phyloP scores from a whole-genome alignment of 2,888 invertebrate species.

The Horisme vitalbata region DNA sequence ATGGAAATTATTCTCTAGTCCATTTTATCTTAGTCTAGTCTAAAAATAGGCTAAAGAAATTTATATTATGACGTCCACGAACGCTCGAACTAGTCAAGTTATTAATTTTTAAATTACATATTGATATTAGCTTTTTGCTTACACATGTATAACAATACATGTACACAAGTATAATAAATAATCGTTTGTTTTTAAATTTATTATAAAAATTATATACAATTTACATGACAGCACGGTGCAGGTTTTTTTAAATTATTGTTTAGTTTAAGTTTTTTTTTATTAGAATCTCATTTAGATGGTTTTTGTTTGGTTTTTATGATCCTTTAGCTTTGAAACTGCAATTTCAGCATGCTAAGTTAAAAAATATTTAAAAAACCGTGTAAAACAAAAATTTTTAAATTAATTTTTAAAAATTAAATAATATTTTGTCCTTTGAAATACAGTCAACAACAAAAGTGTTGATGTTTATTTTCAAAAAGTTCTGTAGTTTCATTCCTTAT shows the following conservation, averaged over 20 bases:
- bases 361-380: too few relatives aligned
- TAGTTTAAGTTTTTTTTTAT: conserved; percentile 48
- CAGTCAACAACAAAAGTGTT: conserved; percentile 11
- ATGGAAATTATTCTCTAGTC: conserved; percentile 28
- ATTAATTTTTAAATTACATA: conserved; percentile 8
- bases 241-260: conserved; percentile 51
- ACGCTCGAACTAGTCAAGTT: conserved; percentile 71
- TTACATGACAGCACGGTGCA: conserved; percentile 56
- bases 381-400: neutral
- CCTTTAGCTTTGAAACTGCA: conserved; percentile 30
- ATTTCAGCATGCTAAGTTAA: too few relatives aligned
- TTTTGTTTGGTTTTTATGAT: conserved; percentile 36
- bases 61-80: conserved; percentile 40
- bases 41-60: conserved; percentile 58
- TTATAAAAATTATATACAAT: conserved; percentile 7
- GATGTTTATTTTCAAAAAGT: neutral
- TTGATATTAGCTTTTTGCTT: too few relatives aligned
- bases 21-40: conserved; percentile 50
- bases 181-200: neutral
- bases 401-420: neutral
- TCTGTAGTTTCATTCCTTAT: conserved; percentile 10
- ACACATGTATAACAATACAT: too few relatives aligned
- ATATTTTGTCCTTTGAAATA: neutral
- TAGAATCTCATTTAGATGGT: conserved; percentile 66
- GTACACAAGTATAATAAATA: too few relatives aligned